phyloP scores from a whole-genome alignment of 1,140 invertebrate species.

The Gryllus bimaculatus region DNA sequence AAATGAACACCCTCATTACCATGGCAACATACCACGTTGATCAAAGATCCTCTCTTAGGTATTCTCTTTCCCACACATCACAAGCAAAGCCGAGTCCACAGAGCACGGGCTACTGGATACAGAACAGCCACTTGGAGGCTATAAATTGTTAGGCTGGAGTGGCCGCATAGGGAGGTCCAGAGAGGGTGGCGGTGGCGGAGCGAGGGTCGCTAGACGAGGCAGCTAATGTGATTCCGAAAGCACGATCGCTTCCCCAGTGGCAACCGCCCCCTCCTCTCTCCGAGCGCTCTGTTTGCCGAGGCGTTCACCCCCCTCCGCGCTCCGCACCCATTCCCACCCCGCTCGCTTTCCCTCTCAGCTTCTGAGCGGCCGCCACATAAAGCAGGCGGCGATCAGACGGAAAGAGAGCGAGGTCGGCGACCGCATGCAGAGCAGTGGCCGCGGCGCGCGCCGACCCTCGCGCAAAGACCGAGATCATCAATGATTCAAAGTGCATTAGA shows the following conservation, averaged over 20 bases:
- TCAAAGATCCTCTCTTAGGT: too few relatives aligned
- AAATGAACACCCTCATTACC: too few relatives aligned
- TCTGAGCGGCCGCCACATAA: not conserved
- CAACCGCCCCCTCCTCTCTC: too few relatives aligned
- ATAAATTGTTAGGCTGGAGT: too few relatives aligned
- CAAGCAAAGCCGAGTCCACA: too few relatives aligned
- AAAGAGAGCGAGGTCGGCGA: not conserved
- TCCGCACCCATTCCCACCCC: not conserved
- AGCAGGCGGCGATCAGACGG: not conserved
- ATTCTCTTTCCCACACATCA: too few relatives aligned
- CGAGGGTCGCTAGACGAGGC: not conserved
- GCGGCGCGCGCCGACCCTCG: not conserved
- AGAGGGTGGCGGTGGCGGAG: too few relatives aligned
- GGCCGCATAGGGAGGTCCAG: too few relatives aligned
- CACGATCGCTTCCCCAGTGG: not conserved
- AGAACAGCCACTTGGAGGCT: too few relatives aligned
- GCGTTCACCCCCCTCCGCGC: not conserved
- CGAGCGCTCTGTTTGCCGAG: not conserved
- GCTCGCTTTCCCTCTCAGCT: not conserved
- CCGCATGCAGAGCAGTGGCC: not conserved
- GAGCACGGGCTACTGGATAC: too few relatives aligned
- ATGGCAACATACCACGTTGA: too few relatives aligned
- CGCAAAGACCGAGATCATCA: not conserved
- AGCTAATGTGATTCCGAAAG: not conserved
- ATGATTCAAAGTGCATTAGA: not conserved